Percentiles rank a stretch among this genome's conserved stretches.
Evolutionary conservation across 2,113 vertebrate genomes (phyloP).

Genomic region (Coracopsis vasa): DNA sequence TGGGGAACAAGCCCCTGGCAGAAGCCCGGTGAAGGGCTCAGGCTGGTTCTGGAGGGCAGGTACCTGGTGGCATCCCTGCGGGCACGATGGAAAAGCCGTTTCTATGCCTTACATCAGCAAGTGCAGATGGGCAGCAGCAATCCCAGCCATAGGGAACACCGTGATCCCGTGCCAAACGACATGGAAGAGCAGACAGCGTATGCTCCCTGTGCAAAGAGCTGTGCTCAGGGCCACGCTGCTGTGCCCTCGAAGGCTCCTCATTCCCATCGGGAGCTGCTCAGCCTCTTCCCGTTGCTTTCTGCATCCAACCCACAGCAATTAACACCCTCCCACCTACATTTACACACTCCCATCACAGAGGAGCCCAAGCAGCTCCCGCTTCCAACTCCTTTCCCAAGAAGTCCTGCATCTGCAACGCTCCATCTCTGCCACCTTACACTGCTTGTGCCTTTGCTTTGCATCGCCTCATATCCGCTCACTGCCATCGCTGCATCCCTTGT

Average conservation of each 20-base stretch:
- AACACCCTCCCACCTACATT: neutral
- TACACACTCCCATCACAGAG: neutral
- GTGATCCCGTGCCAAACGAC: neutral
- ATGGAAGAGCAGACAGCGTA: neutral
- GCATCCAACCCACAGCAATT: neutral
- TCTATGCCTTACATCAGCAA: neutral
- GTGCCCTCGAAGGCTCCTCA: neutral
- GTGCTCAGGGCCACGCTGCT: neutral
- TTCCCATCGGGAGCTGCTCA: neutral
- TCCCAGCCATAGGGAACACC: neutral
- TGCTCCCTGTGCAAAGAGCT: neutral
- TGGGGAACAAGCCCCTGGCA: fast-evolving
- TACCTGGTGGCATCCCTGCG: neutral
- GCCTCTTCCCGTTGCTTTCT: neutral
- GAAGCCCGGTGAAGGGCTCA: neutral
- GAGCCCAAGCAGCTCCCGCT: neutral
- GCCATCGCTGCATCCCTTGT: neutral
- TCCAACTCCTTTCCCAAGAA: neutral
- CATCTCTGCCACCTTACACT: fast-evolving
- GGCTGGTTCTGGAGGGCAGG: neutral
- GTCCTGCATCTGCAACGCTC: neutral
- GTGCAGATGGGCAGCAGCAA: slow-evolving; percentile 1
- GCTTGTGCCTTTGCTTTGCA: neutral
- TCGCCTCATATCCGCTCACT: fast-evolving
- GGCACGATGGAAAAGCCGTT: neutral